Conservation (phyloP, 1,140 invertebrate species). For the Drosophila ananassae region DNA sequence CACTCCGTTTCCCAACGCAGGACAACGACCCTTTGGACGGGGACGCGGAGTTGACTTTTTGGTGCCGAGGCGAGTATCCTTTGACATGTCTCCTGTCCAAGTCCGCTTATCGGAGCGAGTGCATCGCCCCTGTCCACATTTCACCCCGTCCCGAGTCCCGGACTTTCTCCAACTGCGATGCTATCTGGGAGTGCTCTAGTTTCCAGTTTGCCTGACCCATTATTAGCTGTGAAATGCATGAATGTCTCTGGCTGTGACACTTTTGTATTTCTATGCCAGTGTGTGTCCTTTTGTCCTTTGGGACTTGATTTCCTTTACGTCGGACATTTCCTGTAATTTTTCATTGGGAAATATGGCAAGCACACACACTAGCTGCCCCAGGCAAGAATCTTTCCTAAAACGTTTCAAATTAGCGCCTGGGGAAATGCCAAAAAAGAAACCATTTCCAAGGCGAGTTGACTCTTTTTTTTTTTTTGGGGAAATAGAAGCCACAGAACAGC, state of each 20-base stretch:
- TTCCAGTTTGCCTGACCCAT: constrained; percentile 58
- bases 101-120: constrained; percentile 62
- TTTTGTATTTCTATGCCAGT: constrained; percentile 10
- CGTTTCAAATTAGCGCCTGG: constrained; percentile 71
- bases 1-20: constrained; percentile 13
- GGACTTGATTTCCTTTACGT: constrained; percentile 68
- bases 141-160: constrained; percentile 3
- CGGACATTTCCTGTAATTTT: constrained; percentile 77
- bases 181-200: constrained; percentile 72
- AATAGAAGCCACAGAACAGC: constrained; percentile 26
- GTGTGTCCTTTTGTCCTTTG: constrained; percentile 63
- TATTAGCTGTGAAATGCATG: constrained; percentile 59
- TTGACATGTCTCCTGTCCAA: constrained; percentile 58
- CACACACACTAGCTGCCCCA: constrained; percentile 12
- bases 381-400: constrained; percentile 33
- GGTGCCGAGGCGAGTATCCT: constrained; percentile 54
- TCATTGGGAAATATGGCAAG: constrained; percentile 47
- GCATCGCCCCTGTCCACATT: constrained; percentile 63
- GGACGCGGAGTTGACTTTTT: constrained; percentile 54
- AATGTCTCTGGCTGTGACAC: constrained; percentile 33
- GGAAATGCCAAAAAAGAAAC: constrained; percentile 45
- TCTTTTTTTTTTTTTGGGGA: constrained; percentile 20
- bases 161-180: constrained; percentile 46
- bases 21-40: constrained; percentile 33
- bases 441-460: constrained; percentile 41